Percentiles rank a stretch among this genome's conserved stretches.
These are phyloP conservation scores for Cydia strobilella DNA, from an alignment of 1,140 invertebrate genomes.

Conservation along the genomic window DNA sequence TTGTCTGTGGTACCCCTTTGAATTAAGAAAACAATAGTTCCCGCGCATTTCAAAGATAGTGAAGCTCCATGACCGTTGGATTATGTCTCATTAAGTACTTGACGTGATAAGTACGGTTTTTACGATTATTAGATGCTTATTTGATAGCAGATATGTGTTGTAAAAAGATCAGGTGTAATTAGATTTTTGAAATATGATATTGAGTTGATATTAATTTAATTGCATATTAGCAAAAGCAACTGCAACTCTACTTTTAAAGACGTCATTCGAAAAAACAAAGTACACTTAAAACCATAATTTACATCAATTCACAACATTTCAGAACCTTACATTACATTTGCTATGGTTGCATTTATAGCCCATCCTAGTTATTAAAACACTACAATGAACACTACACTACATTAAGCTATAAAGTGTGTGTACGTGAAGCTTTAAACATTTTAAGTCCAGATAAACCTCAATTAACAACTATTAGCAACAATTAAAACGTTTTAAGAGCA, in stretches of 20 bases:
- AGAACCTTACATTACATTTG: too few relatives aligned
- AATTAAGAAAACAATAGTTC: conserved; percentile 50
- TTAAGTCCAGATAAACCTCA: conserved; percentile 14
- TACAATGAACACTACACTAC: not conserved
- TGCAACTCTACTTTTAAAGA: too few relatives aligned
- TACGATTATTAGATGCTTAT: conserved; percentile 26
- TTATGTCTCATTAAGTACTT: conserved; percentile 27
- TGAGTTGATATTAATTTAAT: too few relatives aligned
- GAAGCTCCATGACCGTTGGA: conserved; percentile 22
- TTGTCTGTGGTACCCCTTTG: conserved; percentile 59
- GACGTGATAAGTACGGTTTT: conserved; percentile 25
- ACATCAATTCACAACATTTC: too few relatives aligned
- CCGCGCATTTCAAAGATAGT: conserved; percentile 33
- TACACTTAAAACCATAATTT: too few relatives aligned
- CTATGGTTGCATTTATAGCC: too few relatives aligned
- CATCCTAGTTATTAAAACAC: not conserved
- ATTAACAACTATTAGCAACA: conserved; percentile 31
- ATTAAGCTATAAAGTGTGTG: not conserved
- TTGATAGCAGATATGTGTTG: not conserved
- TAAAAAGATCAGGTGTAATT: not conserved
- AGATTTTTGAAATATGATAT: not conserved
- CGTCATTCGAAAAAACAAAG: too few relatives aligned
- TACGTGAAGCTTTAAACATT: not conserved
- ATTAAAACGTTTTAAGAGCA: conserved; percentile 11
- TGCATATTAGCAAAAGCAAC: too few relatives aligned